Base-by-base conservation (phyloP, 1,140 invertebrate species). In the Nymphalis io region DNA sequence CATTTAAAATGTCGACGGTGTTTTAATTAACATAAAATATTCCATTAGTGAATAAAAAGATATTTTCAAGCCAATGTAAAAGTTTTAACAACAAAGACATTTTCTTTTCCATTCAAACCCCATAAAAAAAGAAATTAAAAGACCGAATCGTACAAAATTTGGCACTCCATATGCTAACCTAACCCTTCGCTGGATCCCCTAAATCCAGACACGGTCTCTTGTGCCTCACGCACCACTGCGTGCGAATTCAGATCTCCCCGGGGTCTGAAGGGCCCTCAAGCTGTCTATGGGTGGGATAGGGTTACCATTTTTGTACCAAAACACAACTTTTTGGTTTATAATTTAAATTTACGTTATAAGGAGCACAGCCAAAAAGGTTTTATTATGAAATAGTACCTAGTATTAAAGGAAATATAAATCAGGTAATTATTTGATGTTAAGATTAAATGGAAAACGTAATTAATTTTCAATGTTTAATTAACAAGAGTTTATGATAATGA, bases 261-360 rank as follows among this genome's bases (percentile, higher is more conserved):
- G 67, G 67, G 70, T 21, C 59, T 53, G 5, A 58, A 75, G 73
- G 62, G 48, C 73, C 73, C 73, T 72, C 59, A 60, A 67, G 48
- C 59, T 75, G 73, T 75, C 73, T 72, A 67, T 57, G 64, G 46
- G 59, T 51, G 61, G 33, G 59, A 39, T 70, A 70, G 68, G 68
- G 68, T 63, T 70, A 59, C 68, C 60, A 63, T 70, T 63, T 44
- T 55, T 16, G 8, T 48, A 6, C 44, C 11, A 15, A 40, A 42
- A 42, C 13, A 11, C 40, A 2, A 48, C 18, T 18, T 46, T 46
- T 48, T 48, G 3, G 44, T 16, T n/a, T 48, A 44, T n/a, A 44
- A 44, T 42, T 42, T 2, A 42, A 3, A 13, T 4, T 27, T 27
- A 27, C 10, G 1, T 33, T 33, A 33, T 8, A 33, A 8, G 10